These are phyloP conservation scores for Scalopus aquaticus DNA, from an alignment of 2,113 vertebrate species.

Conservation along the genomic window DNA sequence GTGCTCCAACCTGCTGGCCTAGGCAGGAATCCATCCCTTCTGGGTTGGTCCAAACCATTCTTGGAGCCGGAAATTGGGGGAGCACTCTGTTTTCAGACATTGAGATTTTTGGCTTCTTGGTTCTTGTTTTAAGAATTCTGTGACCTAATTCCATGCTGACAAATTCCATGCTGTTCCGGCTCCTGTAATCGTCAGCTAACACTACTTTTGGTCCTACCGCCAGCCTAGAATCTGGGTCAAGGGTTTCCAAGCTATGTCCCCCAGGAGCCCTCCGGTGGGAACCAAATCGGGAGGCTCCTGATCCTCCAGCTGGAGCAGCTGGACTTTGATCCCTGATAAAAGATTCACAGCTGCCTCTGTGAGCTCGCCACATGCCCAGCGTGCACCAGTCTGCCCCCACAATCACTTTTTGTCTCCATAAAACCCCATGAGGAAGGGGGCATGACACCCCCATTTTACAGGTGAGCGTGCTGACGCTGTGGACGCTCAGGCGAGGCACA, in stretches of 20 bases:
- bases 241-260: slow-evolving; percentile 26
- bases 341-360: not conserved
- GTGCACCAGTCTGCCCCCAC: not conserved
- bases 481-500: not conserved
- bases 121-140: slow-evolving; percentile 58
- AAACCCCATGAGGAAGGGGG: not conserved
- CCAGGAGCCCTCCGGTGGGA: not conserved
- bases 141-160: slow-evolving; percentile 72
- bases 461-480: not conserved
- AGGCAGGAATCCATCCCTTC: not conserved
- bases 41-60: not conserved
- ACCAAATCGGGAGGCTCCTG: not conserved
- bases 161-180: not conserved
- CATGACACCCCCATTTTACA: not conserved
- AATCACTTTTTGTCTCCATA: not conserved
- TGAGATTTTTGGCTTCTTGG: slow-evolving; percentile 31
- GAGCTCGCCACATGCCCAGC: not conserved
- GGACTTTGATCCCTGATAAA: not conserved
- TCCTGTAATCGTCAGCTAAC: not conserved
- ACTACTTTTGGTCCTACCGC: slow-evolving; percentile 4
- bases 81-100: not conserved
- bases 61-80: not conserved
- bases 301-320: not conserved
- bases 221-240: slow-evolving; percentile 49
- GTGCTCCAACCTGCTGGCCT: not conserved